Base-by-base conservation (phyloP, 2,888 invertebrate species). In the Eurytoma californica region DNA sequence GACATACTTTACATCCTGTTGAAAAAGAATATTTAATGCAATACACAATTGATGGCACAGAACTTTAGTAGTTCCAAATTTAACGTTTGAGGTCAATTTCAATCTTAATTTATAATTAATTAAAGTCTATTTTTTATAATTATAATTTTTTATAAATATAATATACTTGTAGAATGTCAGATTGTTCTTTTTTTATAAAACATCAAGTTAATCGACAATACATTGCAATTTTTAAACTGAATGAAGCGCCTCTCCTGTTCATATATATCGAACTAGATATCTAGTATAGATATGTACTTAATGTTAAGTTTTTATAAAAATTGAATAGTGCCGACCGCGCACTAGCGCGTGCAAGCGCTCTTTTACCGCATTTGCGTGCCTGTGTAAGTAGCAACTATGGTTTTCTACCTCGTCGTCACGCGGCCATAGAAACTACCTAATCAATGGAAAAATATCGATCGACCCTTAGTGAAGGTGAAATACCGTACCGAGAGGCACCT, bases 1-100 rank as follows among this genome's bases (percentile, higher is more conserved):
- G 96, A 58, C 92, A 94, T 83, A 90, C 91, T 80, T 91, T 98
- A 89, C 99, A 99, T 93, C 97, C 97, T 13, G 90, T 99, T 53
- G 99, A 99, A 92, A 89, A 92, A 74, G 98, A 98, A 89, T 98
- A 96, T 93, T 91, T 99, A 77, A 90, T 92, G 83, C 94, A 95
- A 88, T 96, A 86, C 72, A 84, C 83, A n/a, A 12, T 80, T 4
- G 80, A 85, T 24, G 66, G 77, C 58, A 77, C 65, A n/a, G 70
- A 81, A 58, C 82, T 86, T 65, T 53, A 79, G n/a, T 68, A 83
- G 69, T 67, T 28, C 7, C 28, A 60, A 24, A 28, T 9, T 14
- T 53, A 0, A 73, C 83, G 58, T 39, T 39, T 7, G 1, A 9
- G 0, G 7, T 39, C 5, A 7, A 39, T 39, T 39, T 39, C 9